Evolutionary conservation across 92 coral and sea anemone species (phyloP).

Genomic region (Chrysogorgia sp.): DNA sequence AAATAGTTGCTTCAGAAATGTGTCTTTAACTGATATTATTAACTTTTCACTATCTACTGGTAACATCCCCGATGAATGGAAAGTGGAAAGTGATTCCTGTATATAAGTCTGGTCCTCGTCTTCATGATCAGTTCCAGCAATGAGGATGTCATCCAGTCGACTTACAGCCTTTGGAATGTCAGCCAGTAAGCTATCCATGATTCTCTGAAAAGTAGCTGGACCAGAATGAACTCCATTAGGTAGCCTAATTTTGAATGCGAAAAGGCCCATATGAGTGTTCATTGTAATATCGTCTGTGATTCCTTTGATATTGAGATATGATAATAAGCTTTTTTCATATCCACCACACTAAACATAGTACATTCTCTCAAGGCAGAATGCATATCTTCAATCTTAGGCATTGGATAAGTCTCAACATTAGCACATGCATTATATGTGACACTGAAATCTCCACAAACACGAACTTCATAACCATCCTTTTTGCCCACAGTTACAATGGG

Average conservation of each 20-base stretch:
- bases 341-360: constrained; percentile 61
- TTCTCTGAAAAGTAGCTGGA: constrained; percentile 44
- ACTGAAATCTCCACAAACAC: constrained; percentile 66
- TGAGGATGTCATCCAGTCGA: constrained; percentile 45
- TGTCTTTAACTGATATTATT: too few relatives aligned
- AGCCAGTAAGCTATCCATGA: constrained; percentile 50
- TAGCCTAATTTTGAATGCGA: constrained; percentile 49
- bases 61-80: too few relatives aligned
- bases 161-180: constrained; percentile 50
- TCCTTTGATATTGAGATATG: constrained; percentile 60
- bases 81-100: too few relatives aligned
- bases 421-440: constrained; percentile 42
- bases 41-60: too few relatives aligned
- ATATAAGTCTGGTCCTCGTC: too few relatives aligned
- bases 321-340: constrained; percentile 65
- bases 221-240: constrained; percentile 45
- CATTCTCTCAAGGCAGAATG: too few relatives aligned
- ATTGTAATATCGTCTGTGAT: constrained; percentile 63
- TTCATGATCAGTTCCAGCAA: constrained; percentile 47
- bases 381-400: constrained; percentile 34
- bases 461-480: constrained; percentile 59
- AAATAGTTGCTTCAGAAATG: too few relatives aligned
- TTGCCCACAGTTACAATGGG: constrained; percentile 66
- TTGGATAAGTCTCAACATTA: constrained; percentile 46
- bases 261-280: constrained; percentile 65